Conservation (phyloP, 2,888 invertebrate genomes). For the Rambutsinella grinnellia region DNA sequence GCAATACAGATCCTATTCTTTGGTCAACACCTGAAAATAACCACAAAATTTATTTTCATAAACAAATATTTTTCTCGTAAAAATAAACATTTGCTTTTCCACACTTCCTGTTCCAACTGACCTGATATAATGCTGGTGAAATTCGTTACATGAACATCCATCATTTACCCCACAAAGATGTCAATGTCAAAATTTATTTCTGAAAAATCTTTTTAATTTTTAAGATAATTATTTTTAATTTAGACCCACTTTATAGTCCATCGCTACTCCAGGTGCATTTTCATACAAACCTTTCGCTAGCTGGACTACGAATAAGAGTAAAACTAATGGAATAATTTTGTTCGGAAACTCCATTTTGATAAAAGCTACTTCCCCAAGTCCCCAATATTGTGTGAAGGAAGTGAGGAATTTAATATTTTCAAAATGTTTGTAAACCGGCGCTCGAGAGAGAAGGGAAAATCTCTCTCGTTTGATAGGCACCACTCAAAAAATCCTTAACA, state of each 20-base stretch:
- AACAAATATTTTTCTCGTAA: no score
- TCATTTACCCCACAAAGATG: slow-evolving; percentile 72
- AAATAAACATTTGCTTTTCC: no score
- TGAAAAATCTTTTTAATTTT: not conserved
- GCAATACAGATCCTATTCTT: slow-evolving; percentile 87
- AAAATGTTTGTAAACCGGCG: slow-evolving; percentile 42
- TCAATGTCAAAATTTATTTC: not conserved
- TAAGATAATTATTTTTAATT: no score
- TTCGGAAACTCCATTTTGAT: slow-evolving; percentile 29
- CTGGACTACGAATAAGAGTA: slow-evolving; percentile 27
- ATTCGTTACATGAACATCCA: slow-evolving; percentile 89
- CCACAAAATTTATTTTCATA: no score
- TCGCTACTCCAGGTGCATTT: slow-evolving; percentile 65
- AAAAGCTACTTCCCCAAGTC: slow-evolving; percentile 11
- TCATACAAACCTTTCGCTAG: slow-evolving; percentile 54
- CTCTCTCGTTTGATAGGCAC: slow-evolving; percentile 13
- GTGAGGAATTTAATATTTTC: slow-evolving; percentile 13
- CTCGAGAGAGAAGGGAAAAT: slow-evolving; percentile 18
- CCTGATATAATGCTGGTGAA: slow-evolving; percentile 74
- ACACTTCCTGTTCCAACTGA: no score
- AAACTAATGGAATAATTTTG: slow-evolving; percentile 40
- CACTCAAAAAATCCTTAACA: not conserved
- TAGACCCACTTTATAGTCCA: slow-evolving; percentile 83
- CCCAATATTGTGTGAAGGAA: slow-evolving; percentile 13
- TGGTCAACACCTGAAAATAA: slow-evolving; percentile 76